Base-by-base conservation (phyloP, 2,113 vertebrate species). In the Trichechus manatus region DNA sequence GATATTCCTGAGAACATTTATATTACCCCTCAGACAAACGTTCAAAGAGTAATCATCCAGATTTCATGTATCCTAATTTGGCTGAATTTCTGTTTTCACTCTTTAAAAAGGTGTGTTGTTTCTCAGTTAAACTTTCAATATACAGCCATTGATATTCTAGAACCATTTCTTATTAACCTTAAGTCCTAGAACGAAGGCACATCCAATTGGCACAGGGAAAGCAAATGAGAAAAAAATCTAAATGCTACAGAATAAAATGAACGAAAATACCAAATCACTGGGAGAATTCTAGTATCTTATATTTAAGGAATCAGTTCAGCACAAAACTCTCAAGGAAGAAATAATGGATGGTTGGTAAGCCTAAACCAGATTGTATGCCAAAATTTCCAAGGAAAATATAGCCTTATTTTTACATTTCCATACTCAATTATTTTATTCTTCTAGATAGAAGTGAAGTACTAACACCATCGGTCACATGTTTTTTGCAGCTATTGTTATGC, bases 41-140 rank as follows among this genome's bases (percentile, higher is more conserved):
- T 87, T 98, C 50, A 97, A 0, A 1, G 22, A 42, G 20, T 61
- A 77, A 85, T 98, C 96, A 85, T 74, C 50, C 86, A 36, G 8
- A 72, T 64, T 70, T 50, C 25, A 77, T 22, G 1, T 5, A 36
- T 68, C 27, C 72, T 81, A 92, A 95, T 97, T 96, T 97, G 70
- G 68, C 6, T 80, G 89, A 64, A 82, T 82, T 96, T 80, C 22
- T 83, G 68, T 81, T 93, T 93, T 31, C 29, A 47, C n/a, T 80
- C 68, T 96, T 66, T 88, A 97, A 75, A 87, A 0, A 17, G 68
- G 5, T 3, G 42, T 74, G 79, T 9, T 64, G 9, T 50, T 47
- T 89, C 2, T 78, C 63, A 79, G 42, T 56, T 84, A 84, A 31
- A 29, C 8, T 20, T 74, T 23, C 1, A 36, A 11, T 50, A 17